Evolutionary conservation across 2,888 invertebrate genomes (phyloP).

Genomic region (Eilema caniola): DNA sequence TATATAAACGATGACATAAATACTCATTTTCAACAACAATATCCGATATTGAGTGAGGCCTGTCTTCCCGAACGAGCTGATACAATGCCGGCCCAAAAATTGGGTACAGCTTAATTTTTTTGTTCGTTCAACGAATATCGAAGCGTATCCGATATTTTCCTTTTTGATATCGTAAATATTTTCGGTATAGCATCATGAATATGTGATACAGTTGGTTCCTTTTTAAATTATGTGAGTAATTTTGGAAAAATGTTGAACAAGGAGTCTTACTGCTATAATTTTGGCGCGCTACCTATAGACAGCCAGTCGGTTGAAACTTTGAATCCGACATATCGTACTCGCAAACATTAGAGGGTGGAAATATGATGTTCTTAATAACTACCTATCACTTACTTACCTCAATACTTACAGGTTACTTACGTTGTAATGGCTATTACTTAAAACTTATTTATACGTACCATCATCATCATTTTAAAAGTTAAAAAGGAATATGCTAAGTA

Average conservation of each 20-base stretch:
- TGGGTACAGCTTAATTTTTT: conserved; percentile 55
- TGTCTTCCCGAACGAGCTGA: conserved; percentile 71
- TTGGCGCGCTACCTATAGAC: not conserved
- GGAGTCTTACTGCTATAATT: not conserved
- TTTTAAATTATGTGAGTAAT: conserved; percentile 21
- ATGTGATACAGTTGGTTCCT: conserved; percentile 41
- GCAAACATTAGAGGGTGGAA: not conserved
- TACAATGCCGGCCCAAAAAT: conserved; percentile 60
- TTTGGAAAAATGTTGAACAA: not conserved
- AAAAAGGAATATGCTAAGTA: too few species aligned
- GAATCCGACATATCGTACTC: not conserved
- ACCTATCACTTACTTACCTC: not conserved
- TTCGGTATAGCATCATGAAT: conserved; percentile 52
- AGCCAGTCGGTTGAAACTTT: not conserved
- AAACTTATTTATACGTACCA: too few species aligned
- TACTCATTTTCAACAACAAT: conserved; percentile 86
- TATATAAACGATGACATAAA: conserved; percentile 85
- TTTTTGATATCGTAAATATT: conserved; percentile 55
- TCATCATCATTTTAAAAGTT: too few species aligned
- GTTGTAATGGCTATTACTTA: not conserved
- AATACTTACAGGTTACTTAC: not conserved
- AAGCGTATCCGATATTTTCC: conserved; percentile 47
- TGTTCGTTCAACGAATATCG: conserved; percentile 46
- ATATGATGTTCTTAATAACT: not conserved
- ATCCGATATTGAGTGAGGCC: conserved; percentile 87